phyloP scores from a whole-genome alignment of 2,888 invertebrate species.

The Leptinotarsa tumamoca region DNA sequence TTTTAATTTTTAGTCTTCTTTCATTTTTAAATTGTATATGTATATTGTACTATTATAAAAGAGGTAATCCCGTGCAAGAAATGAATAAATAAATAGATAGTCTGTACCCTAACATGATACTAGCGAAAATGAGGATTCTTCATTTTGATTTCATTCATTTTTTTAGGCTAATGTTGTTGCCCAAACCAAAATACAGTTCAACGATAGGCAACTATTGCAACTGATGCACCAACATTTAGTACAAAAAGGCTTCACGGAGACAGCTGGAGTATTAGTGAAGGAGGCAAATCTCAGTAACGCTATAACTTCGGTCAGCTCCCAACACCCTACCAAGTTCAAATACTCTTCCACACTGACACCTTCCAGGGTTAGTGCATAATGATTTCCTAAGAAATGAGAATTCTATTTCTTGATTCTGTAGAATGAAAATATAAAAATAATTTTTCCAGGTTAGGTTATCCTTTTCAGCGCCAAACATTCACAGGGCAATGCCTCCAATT shows the following conservation, averaged over 20 bases:
- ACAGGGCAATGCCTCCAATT: constrained; percentile 38
- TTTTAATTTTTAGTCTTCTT: too few relatives aligned
- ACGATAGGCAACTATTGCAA: constrained; percentile 92
- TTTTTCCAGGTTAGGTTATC: constrained; percentile 50
- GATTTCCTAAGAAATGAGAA: too few relatives aligned
- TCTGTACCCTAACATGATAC: too few relatives aligned
- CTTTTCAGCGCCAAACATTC: constrained; percentile 49
- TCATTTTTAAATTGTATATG: too few relatives aligned
- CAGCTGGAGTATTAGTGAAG: constrained; percentile 79
- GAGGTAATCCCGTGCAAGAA: too few relatives aligned
- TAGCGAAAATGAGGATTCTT: too few relatives aligned
- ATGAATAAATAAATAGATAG: too few relatives aligned
- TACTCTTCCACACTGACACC: constrained; percentile 69
- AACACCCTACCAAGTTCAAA: constrained; percentile 66
- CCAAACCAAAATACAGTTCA: constrained; percentile 94
- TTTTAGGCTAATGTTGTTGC: constrained; percentile 91
- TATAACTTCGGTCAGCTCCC: constrained; percentile 62
- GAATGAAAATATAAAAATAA: background rate
- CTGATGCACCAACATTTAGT: constrained; percentile 90
- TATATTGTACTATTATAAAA: too few relatives aligned
- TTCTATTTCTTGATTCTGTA: too few relatives aligned
- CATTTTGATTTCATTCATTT: constrained; percentile 24
- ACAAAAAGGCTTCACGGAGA: constrained; percentile 79
- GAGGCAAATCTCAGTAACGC: constrained; percentile 80
- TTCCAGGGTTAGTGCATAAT: constrained; percentile 62